Evolutionary conservation across 2,797 vertebrate species (phyloP), one percentile per base, ranked within the genome.

Genomic region (Myotis daubentonii): DNA sequence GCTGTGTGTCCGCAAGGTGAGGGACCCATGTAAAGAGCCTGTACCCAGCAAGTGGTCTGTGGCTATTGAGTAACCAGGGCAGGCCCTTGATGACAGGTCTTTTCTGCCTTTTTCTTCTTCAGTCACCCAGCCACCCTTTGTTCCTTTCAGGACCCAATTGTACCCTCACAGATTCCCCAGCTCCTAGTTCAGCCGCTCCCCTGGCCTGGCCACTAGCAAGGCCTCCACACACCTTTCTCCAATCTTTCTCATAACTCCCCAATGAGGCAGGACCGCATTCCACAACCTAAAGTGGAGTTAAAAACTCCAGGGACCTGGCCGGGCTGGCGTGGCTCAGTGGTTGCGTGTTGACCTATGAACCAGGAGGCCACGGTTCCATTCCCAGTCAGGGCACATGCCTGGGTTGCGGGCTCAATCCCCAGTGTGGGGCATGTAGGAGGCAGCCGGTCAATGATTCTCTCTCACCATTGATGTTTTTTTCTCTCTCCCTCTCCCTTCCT

Each of bases 51-150:
- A 75, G 36, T 5, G 6, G 19, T 28, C 19, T 13, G 1, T 57
- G 66, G 38, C 41, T 49, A 33, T 11, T 28, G 7, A 15, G 41
- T 3, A n/a, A 28, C 8, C 15, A 7, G 60, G 44, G 16, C 23
- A 25, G 76, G 16, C 13, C 20, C 47, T 74, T 82, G 75, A 17
- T 17, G 30, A 68, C 5, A 41, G 11, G n/a, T 78, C 51, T 78
- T 82, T 83, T 72, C 74, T 76, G 53, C 28, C 30, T 23, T 80
- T 30, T 33, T 44, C 71, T 79, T 78, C 20, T 41, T 57, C 65
- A 36, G 38, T 16, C 23, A 30, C 62, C 47, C 10, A 7, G 16
- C 16, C 8, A 55, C 19, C 1, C 12, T 87, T n/a, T 30, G 28
- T 49, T 57, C 38, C 51, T 88, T 44, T 70, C 19, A 15, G 78